Evolutionary conservation across 1,140 invertebrate species (phyloP), one percentile per base, ranked within the genome.

Genomic region (Euwallacea similis): DNA sequence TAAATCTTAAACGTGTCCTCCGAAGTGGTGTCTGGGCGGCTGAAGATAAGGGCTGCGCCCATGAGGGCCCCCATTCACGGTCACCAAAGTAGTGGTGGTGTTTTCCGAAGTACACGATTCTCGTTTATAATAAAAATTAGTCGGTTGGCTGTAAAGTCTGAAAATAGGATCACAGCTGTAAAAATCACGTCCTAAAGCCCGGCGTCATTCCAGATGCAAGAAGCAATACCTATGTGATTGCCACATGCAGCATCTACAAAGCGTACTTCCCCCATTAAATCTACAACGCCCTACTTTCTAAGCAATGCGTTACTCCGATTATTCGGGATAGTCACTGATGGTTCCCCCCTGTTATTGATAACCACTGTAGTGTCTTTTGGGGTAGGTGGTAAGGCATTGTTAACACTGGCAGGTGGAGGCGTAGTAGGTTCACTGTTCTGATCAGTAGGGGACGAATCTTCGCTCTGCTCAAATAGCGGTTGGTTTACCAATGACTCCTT

Each of bases 81-180:
- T 76, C 7, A 90, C 84, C 44, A 90, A 80, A n/a, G 88, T 90
- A 2, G 88, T 89, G 16, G 87, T 89, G 0, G 89, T 91, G 2
- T 87, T 87, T 77, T 90, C 89, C 54, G 88, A 90, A 2, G 87
- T 86, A 9, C 88, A 88, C 0, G 89, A 90, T 79, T 90, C 88
- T 7, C 89, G 79, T 78, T 90, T 91, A 73, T 83, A 81, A 75
- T 86, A 86, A 61, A 72, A 63, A 76, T 81, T 82, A 50, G 86
- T 86, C 46, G 87, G 87, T 66, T 88, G 87, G 73, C 84, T 86
- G 81, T 88, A 88, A 71, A 90, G 84, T 81, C 88, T 90, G 74
- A 59, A 77, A 69, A 67, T 60, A 55, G 41, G 42, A 56, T 46
- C n/a, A 59, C 10, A 13, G 64, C 7, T 54, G 16, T 42, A 54